Conservation (phyloP, 2,113 vertebrate genomes). For the Phylloscopus trochilus region DNA sequence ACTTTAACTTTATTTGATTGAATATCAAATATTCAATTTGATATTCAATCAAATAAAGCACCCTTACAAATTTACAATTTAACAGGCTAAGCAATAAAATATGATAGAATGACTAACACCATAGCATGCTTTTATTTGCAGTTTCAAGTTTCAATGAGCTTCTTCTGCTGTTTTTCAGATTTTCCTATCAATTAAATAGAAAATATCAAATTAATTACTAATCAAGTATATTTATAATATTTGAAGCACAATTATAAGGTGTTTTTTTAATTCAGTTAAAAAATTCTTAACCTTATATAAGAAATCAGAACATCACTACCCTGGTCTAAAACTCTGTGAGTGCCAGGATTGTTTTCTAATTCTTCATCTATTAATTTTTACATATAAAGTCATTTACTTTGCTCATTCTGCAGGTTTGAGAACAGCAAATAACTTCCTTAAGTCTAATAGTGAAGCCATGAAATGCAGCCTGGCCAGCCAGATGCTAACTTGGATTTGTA, state of each 20-base stretch:
- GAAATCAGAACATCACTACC: background rate
- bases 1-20: conserved; percentile 60
- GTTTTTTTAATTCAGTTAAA: background rate
- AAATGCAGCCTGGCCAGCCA: conserved; percentile 34
- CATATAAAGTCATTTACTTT: background rate
- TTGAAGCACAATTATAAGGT: background rate
- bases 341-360: background rate
- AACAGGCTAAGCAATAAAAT: background rate
- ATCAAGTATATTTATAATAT: background rate
- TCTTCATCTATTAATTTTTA: background rate
- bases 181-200: background rate
- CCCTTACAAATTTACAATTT: conserved; percentile 43
- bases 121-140: background rate
- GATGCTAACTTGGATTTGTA: conserved; percentile 33
- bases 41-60: too few species aligned
- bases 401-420: conserved; percentile 27
- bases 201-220: background rate
- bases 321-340: background rate
- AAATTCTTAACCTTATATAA: background rate
- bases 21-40: too few species aligned
- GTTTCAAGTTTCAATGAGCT: background rate
- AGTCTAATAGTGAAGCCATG: conserved; percentile 2
- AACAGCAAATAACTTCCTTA: conserved; percentile 32
- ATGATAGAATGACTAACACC: background rate
- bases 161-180: background rate